Conservation (phyloP, 2,888 invertebrate genomes). For the Eutolmus rufibarbis region DNA sequence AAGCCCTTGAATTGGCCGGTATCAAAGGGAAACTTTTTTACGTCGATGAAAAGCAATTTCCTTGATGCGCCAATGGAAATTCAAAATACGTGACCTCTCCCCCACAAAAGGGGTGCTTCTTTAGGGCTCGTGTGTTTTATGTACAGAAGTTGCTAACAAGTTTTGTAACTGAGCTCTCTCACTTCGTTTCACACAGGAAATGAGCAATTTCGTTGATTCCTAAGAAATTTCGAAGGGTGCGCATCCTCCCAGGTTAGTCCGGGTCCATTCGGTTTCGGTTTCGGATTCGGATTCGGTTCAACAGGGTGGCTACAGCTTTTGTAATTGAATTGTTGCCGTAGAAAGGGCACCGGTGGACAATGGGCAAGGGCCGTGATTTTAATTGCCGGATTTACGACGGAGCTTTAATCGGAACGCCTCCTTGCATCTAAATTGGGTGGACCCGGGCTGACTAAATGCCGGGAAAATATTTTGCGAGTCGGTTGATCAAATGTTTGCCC, state of each 20-base stretch:
- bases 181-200: constrained; percentile 29
- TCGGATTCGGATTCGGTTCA: not conserved
- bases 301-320: not conserved
- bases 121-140: constrained; percentile 4
- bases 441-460: not conserved
- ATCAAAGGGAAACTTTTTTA: constrained; percentile 4
- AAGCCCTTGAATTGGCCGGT: not conserved
- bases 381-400: not conserved
- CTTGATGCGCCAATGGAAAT: constrained; percentile 22
- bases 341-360: not conserved
- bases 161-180: constrained; percentile 35
- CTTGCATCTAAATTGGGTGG: not conserved
- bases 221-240: constrained; percentile 4
- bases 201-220: constrained; percentile 37
- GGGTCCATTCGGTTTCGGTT: not conserved
- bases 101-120: not conserved
- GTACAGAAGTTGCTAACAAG: constrained; percentile 39
- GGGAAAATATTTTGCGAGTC: constrained; percentile 4
- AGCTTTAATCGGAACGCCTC: not conserved
- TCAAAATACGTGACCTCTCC: constrained; percentile 28
- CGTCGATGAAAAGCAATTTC: constrained; percentile 15
- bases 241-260: constrained; percentile 35
- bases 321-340: constrained; percentile 12
- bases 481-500: constrained; percentile 29
- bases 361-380: not conserved